Percentiles rank a stretch among this genome's conserved stretches.
These are phyloP conservation scores for Gryon sp. DNA, from an alignment of 1,140 invertebrate genomes.

Conservation along the genomic window DNA sequence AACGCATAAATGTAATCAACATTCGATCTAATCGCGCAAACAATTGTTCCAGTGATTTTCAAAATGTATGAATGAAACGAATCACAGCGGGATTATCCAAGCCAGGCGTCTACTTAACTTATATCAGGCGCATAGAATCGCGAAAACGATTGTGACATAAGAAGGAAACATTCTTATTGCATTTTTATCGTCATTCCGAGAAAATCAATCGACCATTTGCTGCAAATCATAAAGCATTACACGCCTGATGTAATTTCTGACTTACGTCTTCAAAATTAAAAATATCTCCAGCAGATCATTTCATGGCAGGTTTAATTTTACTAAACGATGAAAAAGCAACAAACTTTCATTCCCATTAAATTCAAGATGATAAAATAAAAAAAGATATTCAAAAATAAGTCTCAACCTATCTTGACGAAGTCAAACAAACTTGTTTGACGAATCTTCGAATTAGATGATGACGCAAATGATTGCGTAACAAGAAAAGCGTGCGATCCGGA, in stretches of 20 bases:
- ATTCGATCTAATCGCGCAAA: too few relatives aligned
- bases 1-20: too few relatives aligned
- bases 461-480: background rate
- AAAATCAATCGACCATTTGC: constrained; percentile 26
- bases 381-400: too few relatives aligned
- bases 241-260: constrained; percentile 18
- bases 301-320: constrained; percentile 6
- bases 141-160: constrained; percentile 20
- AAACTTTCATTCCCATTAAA: background rate
- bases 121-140: too few relatives aligned
- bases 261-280: constrained; percentile 21
- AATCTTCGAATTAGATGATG: background rate
- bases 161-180: constrained; percentile 21
- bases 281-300: constrained; percentile 15
- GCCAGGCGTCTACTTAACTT: too few relatives aligned
- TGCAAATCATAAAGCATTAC: constrained; percentile 30
- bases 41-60: too few relatives aligned
- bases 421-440: background rate
- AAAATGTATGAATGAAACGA: too few relatives aligned
- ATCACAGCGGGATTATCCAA: too few relatives aligned
- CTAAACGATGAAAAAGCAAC: constrained; percentile 22
- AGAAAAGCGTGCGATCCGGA: background rate
- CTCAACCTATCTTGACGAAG: too few relatives aligned
- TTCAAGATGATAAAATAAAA: too few relatives aligned
- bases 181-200: constrained; percentile 32